Percentiles rank a stretch among this genome's conserved stretches.
Evolutionary conservation across 2,797 vertebrate genomes (phyloP).

Genomic region (Varecia variegata): DNA sequence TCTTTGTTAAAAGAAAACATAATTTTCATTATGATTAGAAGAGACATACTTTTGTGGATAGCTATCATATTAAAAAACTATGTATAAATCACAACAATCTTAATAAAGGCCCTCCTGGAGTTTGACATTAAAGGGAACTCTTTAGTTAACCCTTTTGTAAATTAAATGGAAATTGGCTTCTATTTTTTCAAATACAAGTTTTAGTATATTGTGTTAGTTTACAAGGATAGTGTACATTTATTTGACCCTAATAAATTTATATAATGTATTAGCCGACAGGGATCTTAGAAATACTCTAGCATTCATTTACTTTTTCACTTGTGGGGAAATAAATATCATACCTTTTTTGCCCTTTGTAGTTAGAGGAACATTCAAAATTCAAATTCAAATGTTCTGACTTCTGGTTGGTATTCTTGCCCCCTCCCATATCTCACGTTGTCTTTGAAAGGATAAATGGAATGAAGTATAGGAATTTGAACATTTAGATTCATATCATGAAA

Average conservation of each 20-base stretch:
- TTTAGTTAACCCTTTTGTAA: neutral
- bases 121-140: neutral
- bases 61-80: neutral
- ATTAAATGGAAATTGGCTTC: neutral
- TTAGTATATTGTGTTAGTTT: neutral
- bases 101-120: neutral
- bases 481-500: conserved; percentile 31
- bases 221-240: neutral
- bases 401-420: neutral
- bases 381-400: neutral
- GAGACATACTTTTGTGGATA: neutral
- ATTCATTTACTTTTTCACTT: neutral
- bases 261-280: neutral
- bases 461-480: neutral
- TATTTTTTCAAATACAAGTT: neutral
- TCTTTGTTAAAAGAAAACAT: conserved; percentile 28
- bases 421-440: neutral
- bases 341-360: neutral
- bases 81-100: neutral
- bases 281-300: neutral
- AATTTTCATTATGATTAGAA: conserved; percentile 16
- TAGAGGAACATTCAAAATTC: neutral
- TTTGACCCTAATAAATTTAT: neutral
- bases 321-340: neutral
- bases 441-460: conserved; percentile 45